These are phyloP conservation scores for Connochaetes taurinus DNA, from an alignment of 2,113 vertebrate genomes.

Conservation along the genomic window DNA sequence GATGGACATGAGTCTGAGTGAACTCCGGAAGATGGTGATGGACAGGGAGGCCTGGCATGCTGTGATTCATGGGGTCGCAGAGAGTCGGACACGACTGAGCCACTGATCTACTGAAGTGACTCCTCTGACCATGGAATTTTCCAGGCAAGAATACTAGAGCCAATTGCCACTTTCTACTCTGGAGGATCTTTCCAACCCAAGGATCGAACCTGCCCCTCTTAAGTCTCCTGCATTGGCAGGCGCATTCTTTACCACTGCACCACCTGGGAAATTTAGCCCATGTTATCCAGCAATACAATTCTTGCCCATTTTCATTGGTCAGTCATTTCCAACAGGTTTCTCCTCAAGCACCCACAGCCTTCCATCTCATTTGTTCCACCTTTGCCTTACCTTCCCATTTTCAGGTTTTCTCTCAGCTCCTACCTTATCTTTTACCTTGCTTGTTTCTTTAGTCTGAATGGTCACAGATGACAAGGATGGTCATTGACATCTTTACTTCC, in stretches of 20 bases:
- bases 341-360: background rate
- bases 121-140: background rate
- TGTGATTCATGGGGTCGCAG: rapidly evolving
- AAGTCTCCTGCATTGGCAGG: background rate
- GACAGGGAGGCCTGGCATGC: too few species aligned
- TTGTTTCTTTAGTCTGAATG: background rate
- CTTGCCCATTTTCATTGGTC: background rate
- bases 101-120: too few species aligned
- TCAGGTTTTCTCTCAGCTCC: background rate
- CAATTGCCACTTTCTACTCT: background rate
- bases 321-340: background rate
- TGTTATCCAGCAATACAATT: background rate
- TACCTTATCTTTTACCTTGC: background rate
- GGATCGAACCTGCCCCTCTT: background rate
- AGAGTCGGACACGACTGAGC: too few species aligned
- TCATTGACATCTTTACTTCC: background rate
- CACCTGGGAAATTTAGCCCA: background rate
- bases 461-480: background rate
- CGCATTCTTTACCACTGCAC: background rate
- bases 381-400: background rate
- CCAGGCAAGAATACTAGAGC: background rate
- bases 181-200: background rate
- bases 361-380: background rate
- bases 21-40: too few species aligned
- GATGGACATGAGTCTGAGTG: too few species aligned